phyloP scores from a whole-genome alignment of 2,797 vertebrate species.

The Eospalax fontanierii region DNA sequence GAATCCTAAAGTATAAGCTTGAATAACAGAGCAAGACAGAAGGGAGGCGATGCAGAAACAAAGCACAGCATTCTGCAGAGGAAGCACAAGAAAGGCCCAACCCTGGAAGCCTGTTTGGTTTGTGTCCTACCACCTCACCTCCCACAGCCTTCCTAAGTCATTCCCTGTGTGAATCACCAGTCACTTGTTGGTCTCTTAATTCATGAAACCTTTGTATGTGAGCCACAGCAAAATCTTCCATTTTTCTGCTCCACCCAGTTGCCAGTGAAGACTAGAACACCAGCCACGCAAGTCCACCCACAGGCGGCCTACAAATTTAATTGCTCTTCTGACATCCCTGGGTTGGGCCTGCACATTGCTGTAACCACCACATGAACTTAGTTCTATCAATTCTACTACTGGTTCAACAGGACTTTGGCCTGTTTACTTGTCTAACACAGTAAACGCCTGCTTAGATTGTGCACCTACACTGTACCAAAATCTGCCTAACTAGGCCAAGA shows the following conservation, averaged over 20 bases:
- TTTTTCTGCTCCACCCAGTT: constrained; percentile 12
- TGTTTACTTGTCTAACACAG: background rate
- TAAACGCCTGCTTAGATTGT: background rate
- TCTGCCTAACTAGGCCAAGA: background rate
- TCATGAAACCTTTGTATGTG: constrained; percentile 14
- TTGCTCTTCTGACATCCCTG: background rate
- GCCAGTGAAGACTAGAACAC: background rate
- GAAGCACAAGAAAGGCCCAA: background rate
- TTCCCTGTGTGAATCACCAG: constrained; percentile 19
- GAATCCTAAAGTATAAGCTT: background rate
- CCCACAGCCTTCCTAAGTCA: background rate
- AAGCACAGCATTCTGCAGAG: background rate
- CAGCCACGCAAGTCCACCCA: background rate
- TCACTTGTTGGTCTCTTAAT: background rate
- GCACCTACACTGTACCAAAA: background rate
- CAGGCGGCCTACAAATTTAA: background rate
- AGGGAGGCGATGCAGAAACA: background rate
- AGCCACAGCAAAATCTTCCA: background rate
- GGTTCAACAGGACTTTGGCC: background rate
- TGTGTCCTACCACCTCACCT: background rate
- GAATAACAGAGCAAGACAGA: background rate
- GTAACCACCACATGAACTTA: background rate
- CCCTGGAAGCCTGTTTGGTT: background rate
- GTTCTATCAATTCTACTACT: background rate
- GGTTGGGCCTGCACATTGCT: background rate